phyloP scores from a whole-genome alignment of 1,140 invertebrate genomes.

The Bombus waltoni region DNA sequence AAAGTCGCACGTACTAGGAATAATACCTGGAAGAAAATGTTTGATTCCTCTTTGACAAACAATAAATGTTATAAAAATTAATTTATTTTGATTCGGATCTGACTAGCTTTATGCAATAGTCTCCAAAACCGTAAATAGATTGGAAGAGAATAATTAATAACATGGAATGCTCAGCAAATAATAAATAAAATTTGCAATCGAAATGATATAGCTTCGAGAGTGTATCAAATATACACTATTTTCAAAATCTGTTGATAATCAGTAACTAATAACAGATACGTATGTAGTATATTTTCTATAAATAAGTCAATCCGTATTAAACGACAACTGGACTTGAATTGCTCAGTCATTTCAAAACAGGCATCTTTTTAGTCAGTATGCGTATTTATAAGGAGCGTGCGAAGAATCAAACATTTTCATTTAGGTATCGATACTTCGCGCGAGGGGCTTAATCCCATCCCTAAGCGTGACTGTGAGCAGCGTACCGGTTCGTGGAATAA shows the following conservation, averaged over 20 bases:
- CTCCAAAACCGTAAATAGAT: background rate
- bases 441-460: constrained; percentile 42
- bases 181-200: background rate
- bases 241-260: background rate
- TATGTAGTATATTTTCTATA: background rate
- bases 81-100: background rate
- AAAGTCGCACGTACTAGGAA: constrained; percentile 1
- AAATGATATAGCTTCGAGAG: background rate
- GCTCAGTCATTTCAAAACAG: constrained; percentile 36
- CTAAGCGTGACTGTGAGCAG: constrained; percentile 65
- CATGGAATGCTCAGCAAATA: background rate
- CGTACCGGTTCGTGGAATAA: constrained; percentile 70
- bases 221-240: too few species aligned
- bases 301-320: constrained; percentile 4
- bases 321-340: constrained; percentile 53
- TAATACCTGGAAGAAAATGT: constrained; percentile 41
- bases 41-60: constrained; percentile 23
- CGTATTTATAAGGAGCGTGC: constrained; percentile 18
- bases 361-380: constrained; percentile 33
- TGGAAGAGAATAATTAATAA: background rate
- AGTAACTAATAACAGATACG: background rate
- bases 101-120: background rate
- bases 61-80: background rate
- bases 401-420: constrained; percentile 53
- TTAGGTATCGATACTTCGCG: constrained; percentile 44